Base-by-base conservation (phyloP, 2,797 vertebrate species). In the Sebastes matsubarae region DNA sequence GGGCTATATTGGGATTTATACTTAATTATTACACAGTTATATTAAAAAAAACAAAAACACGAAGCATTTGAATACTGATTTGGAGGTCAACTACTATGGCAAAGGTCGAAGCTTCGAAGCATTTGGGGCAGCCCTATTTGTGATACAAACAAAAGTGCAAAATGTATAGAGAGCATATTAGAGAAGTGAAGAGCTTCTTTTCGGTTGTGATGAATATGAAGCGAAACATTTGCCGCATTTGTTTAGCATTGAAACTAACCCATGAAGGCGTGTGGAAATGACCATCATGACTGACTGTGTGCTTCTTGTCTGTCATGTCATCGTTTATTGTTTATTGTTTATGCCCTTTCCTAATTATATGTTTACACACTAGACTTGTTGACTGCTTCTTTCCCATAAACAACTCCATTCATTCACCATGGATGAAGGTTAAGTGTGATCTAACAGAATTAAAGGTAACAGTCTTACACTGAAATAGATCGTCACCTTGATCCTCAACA, bases 401-500 rank as follows among this genome's bases (percentile, higher is more conserved):
- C 34, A 66, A 14, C 29, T 24, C 25, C 22, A 29, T 71, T 65
- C 27, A 68, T 60, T 59, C 24, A 70, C 36, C 7, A 11, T n/a
- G 29, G 11, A 4, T 18, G 46, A 68, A 65, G 32, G 12, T 11
- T 11, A 59, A 20, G 36, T 68, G 13, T 86, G 68, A 81, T 74
- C 66, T 88, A 87, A 93, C 46, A 55, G 80, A 72, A 90, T 93
- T 94, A 90, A 76, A 65, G 55, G 11, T 68, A 50, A 52, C 50
- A 36, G 77, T 74, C 79, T 79, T 87, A 79, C 34, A 24, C 73
- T 68, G 81, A 83, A 85, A 89, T 61, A 85, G 77, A 92, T 90
- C 79, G 1, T 80, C 64, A 34, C 72, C 36, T 79, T 82, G 86
- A 75, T 77, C 80, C 22, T 77, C 73, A 42, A 24, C 20, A 61